These are phyloP conservation scores for Conchocele bisecta DNA, from an alignment of 2,888 invertebrate species.

Conservation along the genomic window DNA sequence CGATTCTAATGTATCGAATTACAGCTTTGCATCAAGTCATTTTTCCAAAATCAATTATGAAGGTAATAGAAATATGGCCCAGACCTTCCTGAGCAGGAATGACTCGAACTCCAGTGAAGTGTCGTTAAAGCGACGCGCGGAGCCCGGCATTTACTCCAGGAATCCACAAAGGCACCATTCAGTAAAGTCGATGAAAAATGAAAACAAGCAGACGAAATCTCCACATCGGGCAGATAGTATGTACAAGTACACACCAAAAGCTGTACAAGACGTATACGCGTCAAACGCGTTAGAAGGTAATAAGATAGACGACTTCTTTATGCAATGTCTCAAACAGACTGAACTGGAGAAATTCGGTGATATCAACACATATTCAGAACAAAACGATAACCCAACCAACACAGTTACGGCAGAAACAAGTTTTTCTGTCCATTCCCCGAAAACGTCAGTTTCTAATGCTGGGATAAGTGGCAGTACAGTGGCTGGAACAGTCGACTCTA, in stretches of 20 bases:
- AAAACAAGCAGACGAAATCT: neutral
- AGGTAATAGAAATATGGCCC: too few relatives aligned
- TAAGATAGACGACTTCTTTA: constrained; percentile 64
- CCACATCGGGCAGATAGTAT: constrained; percentile 53
- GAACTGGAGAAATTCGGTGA: too few relatives aligned
- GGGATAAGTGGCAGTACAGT: too few relatives aligned
- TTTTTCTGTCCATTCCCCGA: too few relatives aligned
- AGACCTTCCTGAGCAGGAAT: neutral
- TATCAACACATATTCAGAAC: too few relatives aligned
- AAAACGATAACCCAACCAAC: too few relatives aligned
- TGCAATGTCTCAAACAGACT: constrained; percentile 44
- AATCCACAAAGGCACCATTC: neutral
- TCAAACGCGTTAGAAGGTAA: constrained; percentile 62
- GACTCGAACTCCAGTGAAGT: neutral
- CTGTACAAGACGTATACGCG: constrained; percentile 60
- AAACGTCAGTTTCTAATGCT: too few relatives aligned
- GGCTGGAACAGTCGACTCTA: too few relatives aligned
- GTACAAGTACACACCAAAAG: constrained; percentile 65
- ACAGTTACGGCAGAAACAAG: too few relatives aligned
- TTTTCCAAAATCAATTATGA: too few relatives aligned
- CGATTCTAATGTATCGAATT: neutral
- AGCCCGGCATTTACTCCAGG: neutral
- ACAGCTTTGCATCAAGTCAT: neutral
- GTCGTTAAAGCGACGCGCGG: neutral
- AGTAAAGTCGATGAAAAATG: neutral